Conservation (phyloP, 2,888 invertebrate genomes). For the Apotomis turbidana region DNA sequence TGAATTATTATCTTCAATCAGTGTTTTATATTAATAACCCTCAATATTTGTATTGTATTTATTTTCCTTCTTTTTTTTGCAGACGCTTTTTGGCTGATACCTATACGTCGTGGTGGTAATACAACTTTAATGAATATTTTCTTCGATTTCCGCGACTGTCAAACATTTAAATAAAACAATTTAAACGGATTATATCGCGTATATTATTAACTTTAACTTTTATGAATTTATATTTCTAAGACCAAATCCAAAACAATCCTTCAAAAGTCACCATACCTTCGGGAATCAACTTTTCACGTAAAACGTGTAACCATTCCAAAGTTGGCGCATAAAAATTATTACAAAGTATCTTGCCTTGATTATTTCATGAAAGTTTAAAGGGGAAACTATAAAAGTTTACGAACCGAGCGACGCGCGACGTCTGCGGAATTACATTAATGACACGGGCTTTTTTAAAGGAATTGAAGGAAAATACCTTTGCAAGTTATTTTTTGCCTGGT, state of each 20-base stretch:
- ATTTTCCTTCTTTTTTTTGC: too few relatives aligned
- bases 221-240: background rate
- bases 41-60: too few relatives aligned
- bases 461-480: conserved; percentile 2
- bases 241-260: conserved; percentile 37
- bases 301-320: conserved; percentile 58
- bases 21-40: too few relatives aligned
- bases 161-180: too few relatives aligned
- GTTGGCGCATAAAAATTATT: conserved; percentile 68
- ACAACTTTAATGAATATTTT: too few relatives aligned
- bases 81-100: too few relatives aligned
- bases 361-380: conserved; percentile 70
- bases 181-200: too few relatives aligned
- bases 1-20: too few relatives aligned
- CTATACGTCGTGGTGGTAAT: too few relatives aligned
- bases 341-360: conserved; percentile 66
- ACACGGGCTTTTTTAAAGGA: conserved; percentile 52
- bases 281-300: conserved; percentile 32
- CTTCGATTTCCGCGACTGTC: too few relatives aligned
- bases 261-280: conserved; percentile 28
- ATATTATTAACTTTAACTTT: too few relatives aligned
- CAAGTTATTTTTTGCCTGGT: background rate
- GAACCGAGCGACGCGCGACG: conserved; percentile 57
- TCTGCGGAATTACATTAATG: conserved; percentile 62
- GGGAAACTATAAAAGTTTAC: conserved; percentile 73